These are phyloP conservation scores for Drosophila nr. fundita DNA, from an alignment of 2,888 invertebrate genomes.

Conservation along the genomic window DNA sequence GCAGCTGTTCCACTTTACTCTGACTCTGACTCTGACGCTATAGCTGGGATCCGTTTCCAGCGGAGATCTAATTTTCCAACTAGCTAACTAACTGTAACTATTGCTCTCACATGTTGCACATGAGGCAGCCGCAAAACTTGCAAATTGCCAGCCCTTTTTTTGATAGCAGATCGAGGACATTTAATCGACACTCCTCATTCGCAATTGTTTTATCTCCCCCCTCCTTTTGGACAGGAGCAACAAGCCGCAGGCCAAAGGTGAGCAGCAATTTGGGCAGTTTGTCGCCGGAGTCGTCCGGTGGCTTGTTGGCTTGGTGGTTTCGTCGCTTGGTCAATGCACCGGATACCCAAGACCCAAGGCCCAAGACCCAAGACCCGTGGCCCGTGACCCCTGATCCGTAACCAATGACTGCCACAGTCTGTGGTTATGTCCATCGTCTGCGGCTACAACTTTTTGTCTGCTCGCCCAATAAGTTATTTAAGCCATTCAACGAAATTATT, in stretches of 20 bases:
- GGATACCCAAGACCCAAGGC: neutral
- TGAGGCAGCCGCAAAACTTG: slow-evolving; percentile 2
- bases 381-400: neutral
- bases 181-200: neutral
- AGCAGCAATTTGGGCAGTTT: neutral
- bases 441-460: slow-evolving; percentile 13
- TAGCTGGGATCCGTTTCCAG: neutral
- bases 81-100: neutral
- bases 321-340: slow-evolving; percentile 46
- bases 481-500: slow-evolving; percentile 49
- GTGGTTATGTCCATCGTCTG: slow-evolving; percentile 34
- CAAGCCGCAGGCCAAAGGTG: slow-evolving; percentile 8
- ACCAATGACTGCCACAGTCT: slow-evolving; percentile 8
- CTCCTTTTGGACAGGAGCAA: slow-evolving; percentile 7
- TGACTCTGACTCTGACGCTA: neutral
- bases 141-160: neutral
- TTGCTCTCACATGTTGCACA: neutral
- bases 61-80: neutral
- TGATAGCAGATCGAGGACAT: neutral
- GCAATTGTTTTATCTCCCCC: neutral
- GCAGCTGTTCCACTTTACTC: too few relatives aligned
- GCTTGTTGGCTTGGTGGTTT: neutral
- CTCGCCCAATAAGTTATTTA: slow-evolving; percentile 36
- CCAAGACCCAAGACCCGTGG: neutral
- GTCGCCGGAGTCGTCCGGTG: neutral